These are phyloP conservation scores for Drosophila willistoni DNA, from an alignment of 1,140 invertebrate species.

Conservation along the genomic window DNA sequence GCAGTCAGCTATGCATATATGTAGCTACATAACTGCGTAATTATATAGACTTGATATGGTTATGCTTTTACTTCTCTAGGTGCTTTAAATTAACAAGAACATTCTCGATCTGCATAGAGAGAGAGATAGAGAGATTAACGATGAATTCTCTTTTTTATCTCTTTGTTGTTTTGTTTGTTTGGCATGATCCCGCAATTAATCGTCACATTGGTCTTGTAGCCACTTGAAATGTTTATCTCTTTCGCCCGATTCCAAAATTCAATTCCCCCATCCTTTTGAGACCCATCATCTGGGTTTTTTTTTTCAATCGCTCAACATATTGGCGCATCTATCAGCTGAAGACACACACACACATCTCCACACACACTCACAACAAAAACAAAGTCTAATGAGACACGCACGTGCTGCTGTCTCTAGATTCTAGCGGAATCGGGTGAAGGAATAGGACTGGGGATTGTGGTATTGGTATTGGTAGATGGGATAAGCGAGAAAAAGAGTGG, in stretches of 20 bases:
- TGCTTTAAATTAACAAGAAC: background rate
- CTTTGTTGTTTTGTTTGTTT: conserved; percentile 18
- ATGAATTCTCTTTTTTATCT: no score
- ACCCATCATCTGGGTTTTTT: background rate
- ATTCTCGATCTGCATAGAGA: background rate
- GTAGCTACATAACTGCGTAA: conserved; percentile 23
- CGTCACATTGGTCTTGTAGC: conserved; percentile 43
- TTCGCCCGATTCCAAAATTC: background rate
- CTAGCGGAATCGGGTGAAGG: background rate
- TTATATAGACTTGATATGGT: conserved; percentile 13
- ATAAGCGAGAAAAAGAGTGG: background rate
- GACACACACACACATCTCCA: conserved; percentile 16
- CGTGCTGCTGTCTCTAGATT: conserved; percentile 25
- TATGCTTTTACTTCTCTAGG: background rate
- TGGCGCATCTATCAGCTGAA: conserved; percentile 45
- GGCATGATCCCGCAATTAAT: conserved; percentile 45
- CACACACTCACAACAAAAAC: conserved; percentile 11
- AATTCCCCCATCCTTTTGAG: background rate
- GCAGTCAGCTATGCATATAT: conserved; percentile 9
- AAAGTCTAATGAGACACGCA: conserved; percentile 41
- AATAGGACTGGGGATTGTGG: no score
- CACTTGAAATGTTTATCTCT: conserved; percentile 7
- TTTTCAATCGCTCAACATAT: conserved; percentile 13
- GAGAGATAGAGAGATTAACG: no score
- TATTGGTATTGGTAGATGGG: no score